Evolutionary conservation across 2,113 vertebrate species (phyloP).

Genomic region (Coptodon bakossiorum): DNA sequence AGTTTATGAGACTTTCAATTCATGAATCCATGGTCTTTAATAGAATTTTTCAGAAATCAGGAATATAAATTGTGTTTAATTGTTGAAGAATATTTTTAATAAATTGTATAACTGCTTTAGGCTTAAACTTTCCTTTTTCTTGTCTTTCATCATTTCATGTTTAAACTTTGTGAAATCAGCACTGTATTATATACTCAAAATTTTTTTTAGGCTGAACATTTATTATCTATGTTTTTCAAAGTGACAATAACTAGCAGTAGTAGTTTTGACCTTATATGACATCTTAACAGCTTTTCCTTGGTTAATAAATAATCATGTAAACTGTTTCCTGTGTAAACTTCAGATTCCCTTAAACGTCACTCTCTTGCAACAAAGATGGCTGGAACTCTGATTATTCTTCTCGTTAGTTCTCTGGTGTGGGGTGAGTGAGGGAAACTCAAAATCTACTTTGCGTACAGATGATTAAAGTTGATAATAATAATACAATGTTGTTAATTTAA

Average conservation of each 20-base stretch:
- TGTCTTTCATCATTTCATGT: rapidly evolving
- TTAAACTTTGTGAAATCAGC: neutral
- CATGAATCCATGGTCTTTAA: rapidly evolving
- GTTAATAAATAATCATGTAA: neutral
- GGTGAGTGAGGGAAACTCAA: neutral
- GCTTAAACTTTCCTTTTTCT: neutral
- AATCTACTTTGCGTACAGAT: neutral
- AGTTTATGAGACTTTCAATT: rapidly evolving
- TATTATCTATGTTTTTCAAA: neutral
- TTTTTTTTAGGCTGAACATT: neutral
- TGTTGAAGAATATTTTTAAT: neutral
- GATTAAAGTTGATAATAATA: neutral
- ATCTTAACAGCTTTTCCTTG: neutral
- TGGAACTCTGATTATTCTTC: neutral
- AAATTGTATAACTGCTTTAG: neutral
- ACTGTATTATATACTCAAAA: neutral
- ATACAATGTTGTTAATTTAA: neutral
- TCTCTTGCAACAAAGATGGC: neutral
- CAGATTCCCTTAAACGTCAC: neutral
- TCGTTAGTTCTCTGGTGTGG: neutral
- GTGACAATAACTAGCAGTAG: neutral
- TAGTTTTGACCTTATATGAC: neutral
- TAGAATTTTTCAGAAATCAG: neutral
- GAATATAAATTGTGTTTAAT: neutral
- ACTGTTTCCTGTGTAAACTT: neutral